Conservation (phyloP, 1,140 invertebrate genomes). For the Zaprionus ghesquierei region DNA sequence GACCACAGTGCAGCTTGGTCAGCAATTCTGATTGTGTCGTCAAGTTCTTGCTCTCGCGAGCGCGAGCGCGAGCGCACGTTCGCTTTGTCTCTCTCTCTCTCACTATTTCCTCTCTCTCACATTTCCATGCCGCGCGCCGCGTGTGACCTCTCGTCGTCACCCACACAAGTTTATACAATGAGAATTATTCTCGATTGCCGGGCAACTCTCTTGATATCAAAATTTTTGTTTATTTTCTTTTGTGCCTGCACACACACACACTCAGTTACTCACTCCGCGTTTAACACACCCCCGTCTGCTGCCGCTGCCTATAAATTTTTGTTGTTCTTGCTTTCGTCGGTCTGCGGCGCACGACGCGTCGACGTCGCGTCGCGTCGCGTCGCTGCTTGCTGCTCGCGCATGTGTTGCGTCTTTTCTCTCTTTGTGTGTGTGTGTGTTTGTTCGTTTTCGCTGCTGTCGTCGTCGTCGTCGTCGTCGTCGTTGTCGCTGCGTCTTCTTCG, state of each 20-base stretch:
- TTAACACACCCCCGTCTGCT: slow-evolving; percentile 26
- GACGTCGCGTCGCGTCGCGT: slow-evolving; percentile 10
- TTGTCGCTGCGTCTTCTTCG: slow-evolving; percentile 58
- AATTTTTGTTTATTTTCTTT: slow-evolving; percentile 75
- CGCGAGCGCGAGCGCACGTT: no score
- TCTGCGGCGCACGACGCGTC: slow-evolving; percentile 21
- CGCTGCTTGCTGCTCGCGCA: slow-evolving; percentile 54
- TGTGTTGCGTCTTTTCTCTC: slow-evolving; percentile 52
- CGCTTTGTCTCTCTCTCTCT: no score
- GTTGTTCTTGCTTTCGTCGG: slow-evolving; percentile 48
- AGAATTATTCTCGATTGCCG: slow-evolving; percentile 55
- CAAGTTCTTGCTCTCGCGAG: neutral
- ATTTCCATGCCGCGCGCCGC: neutral
- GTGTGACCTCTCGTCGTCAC: slow-evolving; percentile 35
- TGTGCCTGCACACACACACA: slow-evolving; percentile 39
- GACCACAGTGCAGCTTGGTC: no score
- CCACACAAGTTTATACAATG: slow-evolving; percentile 40
- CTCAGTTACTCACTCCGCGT: neutral
- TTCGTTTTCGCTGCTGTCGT: slow-evolving; percentile 45
- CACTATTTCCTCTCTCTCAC: neutral
- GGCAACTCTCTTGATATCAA: slow-evolving; percentile 52
- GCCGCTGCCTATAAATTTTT: slow-evolving; percentile 30
- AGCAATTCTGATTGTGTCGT: slow-evolving; percentile 17
- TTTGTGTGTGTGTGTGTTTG: slow-evolving; percentile 38
- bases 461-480: slow-evolving; percentile 33